These are phyloP conservation scores for Psephotus haematonotus DNA, from an alignment of 2,113 vertebrate species.

Conservation along the genomic window DNA sequence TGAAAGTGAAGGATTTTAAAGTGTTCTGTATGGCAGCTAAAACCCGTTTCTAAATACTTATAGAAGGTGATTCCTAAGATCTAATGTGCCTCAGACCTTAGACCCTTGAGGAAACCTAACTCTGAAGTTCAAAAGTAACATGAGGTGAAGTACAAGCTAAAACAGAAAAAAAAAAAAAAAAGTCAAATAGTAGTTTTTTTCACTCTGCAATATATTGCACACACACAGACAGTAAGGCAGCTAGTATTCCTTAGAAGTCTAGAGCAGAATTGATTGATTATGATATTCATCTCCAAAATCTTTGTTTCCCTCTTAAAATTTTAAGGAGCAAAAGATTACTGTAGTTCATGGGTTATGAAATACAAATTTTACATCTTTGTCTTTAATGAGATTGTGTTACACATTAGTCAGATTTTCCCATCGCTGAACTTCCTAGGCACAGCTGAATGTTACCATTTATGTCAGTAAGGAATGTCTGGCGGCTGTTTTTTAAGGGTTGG, in stretches of 20 bases:
- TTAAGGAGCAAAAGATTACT: not conserved
- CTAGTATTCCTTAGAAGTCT: not conserved
- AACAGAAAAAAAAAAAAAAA: not conserved
- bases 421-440: not conserved
- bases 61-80: not conserved
- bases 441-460: not conserved
- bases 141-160: not conserved
- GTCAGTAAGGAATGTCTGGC: conserved; percentile 4
- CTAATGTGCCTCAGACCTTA: not conserved
- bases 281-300: not conserved
- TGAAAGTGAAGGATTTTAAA: not conserved
- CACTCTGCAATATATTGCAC: not conserved
- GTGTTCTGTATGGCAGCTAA: not conserved
- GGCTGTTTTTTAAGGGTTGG: not conserved
- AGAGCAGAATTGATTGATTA: not conserved
- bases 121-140: not conserved
- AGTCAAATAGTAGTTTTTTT: not conserved
- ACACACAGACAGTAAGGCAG: not conserved
- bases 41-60: not conserved
- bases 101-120: not conserved
- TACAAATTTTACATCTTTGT: not conserved
- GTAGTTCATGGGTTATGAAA: not conserved
- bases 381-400: not conserved
- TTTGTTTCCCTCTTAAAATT: not conserved
- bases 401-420: not conserved